Evolutionary conservation across 1,140 invertebrate species (phyloP), one percentile per base, ranked within the genome.

Genomic region (Trachymyrmex cornetzi): DNA sequence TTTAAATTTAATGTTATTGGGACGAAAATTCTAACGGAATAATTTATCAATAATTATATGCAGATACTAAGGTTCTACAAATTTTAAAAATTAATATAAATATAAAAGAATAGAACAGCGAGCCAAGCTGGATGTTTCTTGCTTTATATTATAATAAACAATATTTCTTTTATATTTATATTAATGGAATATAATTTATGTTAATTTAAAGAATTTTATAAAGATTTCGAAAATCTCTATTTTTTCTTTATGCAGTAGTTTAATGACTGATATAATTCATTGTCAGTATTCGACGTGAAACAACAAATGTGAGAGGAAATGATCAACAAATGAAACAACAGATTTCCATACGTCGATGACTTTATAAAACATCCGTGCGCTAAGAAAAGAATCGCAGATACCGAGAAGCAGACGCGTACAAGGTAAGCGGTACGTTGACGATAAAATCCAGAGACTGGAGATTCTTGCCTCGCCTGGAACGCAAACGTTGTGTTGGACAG

Each of bases 371-470:
- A 84, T 84, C 69, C 38, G 27, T 38, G 24, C 34, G 69, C 69
- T 34, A 30, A 38, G 34, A 74, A 84, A 84, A 74, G 69, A 84
- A 74, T 74, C 38, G 55, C 80, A 84, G 80, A 27, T 34, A 19
- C 55, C 34, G 38, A 59, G 34, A 48, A 44, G 57, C 75, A 12
- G 50, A 22, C 30, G 38, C 16, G 30, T 55, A 57, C 27, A 81
- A 75, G 53, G 19, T 38, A 75, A 82, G 50, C 34, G 34, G 6
- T 22, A 44, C 9, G 44, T 44, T 71, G 55, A 48, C 69, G 80
- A 84, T 84, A 84, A 84, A 74, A 74, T 22, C 69, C 69, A 84
- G 80, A 82, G 19, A 61, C 24, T 53, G 55, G 22, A 38, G 30
- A 71, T 61, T 24, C 48, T 80, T 38, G 59, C 9, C 59, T 3